phyloP scores from a whole-genome alignment of 2,888 invertebrate species.

The Helicoverpa assulta region DNA sequence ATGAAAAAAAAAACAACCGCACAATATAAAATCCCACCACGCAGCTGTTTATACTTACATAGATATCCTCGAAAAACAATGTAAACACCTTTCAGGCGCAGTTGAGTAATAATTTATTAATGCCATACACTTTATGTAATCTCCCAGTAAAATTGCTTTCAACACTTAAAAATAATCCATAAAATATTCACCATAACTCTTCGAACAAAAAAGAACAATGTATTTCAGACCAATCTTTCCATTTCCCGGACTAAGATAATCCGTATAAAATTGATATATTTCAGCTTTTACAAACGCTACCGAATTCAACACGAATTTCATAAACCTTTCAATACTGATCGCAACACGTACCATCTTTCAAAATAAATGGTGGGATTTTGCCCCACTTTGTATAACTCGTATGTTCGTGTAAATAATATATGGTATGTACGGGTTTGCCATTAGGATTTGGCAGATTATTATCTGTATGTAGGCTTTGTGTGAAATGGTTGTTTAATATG shows the following conservation, averaged over 20 bases:
- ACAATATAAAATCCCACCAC: too few relatives aligned
- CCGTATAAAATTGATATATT: slow-evolving; percentile 13
- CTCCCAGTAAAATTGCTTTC: too few relatives aligned
- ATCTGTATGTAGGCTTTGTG: not conserved
- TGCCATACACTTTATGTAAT: too few relatives aligned
- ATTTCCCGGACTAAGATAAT: slow-evolving; percentile 11
- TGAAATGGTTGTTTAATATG: not conserved
- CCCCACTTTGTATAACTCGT: slow-evolving; percentile 15
- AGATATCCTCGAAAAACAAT: too few relatives aligned
- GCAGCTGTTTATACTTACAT: too few relatives aligned
- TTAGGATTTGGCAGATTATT: slow-evolving; percentile 37
- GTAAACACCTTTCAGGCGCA: too few relatives aligned
- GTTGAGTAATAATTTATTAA: too few relatives aligned
- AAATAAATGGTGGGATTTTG: slow-evolving; percentile 32
- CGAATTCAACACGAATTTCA: slow-evolving; percentile 11
- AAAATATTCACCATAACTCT: not conserved
- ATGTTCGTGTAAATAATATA: slow-evolving; percentile 11
- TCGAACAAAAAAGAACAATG: not conserved
- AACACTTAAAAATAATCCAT: not conserved
- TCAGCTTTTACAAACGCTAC: slow-evolving; percentile 1
- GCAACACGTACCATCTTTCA: slow-evolving; percentile 13
- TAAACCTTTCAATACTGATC: slow-evolving; percentile 27
- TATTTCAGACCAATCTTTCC: slow-evolving; percentile 6
- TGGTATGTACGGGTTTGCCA: slow-evolving; percentile 31
- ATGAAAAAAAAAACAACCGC: too few relatives aligned